Evolutionary conservation across 2,113 vertebrate genomes (phyloP).

Genomic region (Muscicapa adusta): DNA sequence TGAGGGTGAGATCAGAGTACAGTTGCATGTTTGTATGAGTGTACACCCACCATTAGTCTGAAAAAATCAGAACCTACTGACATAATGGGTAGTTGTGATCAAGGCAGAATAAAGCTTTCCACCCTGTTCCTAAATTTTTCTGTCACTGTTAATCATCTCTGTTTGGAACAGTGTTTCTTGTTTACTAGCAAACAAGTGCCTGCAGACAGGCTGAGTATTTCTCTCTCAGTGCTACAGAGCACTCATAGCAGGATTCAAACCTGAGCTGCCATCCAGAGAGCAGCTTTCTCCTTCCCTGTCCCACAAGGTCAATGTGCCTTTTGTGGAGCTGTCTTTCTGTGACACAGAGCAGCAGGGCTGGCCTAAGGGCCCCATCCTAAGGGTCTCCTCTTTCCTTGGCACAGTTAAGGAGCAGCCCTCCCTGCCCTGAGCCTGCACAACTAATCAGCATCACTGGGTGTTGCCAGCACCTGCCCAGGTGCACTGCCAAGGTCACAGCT

Average conservation of each 20-base stretch:
- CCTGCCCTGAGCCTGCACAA: neutral
- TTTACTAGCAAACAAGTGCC: conserved; percentile 38
- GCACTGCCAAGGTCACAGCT: neutral
- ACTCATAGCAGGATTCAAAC: neutral
- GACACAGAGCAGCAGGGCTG: neutral
- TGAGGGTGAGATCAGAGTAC: neutral
- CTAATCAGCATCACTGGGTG: neutral
- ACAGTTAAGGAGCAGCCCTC: neutral
- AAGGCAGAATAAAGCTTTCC: conserved; percentile 16
- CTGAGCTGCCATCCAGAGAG: neutral
- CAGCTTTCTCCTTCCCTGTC: neutral
- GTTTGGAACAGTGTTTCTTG: conserved; percentile 33
- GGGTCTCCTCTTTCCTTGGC: neutral
- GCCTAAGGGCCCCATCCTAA: neutral
- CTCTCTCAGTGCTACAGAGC: neutral
- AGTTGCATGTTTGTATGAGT: neutral
- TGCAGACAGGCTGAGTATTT: conserved; percentile 17
- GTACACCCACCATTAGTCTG: conserved; percentile 7
- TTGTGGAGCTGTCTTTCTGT: neutral
- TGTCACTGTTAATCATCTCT: conserved; percentile 30
- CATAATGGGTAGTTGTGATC: conserved; percentile 27
- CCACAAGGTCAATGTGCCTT: neutral
- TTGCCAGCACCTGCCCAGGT: neutral
- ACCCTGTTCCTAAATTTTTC: conserved; percentile 26
- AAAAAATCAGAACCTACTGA: conserved; percentile 37